Evolutionary conservation across 2,113 vertebrate genomes (phyloP), one percentile per base, ranked within the genome.

Genomic region (Athene cunicularia): DNA sequence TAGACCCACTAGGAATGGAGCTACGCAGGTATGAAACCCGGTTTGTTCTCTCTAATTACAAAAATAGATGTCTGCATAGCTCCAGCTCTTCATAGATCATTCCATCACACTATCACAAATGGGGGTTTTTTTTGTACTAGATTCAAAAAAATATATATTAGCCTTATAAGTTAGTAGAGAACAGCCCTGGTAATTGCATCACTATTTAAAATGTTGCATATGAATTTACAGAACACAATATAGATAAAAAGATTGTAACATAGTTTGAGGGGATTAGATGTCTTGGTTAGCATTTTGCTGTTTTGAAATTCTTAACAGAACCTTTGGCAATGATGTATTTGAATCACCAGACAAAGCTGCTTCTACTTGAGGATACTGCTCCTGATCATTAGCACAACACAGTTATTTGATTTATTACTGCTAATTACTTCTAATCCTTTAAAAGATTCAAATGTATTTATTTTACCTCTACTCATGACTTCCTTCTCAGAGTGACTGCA

Each of bases 401-500:
- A 62, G 32, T 56, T 74, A 39, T 53, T 85, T 68, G 58, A 74
- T 79, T 74, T 59, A 50, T 59, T 91, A 62, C 37, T 19, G 11
- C 11, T 80, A 72, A 72, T 68, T 52, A 10, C 4, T 93, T 76
- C 67, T 33, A 26, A 32, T 49, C 85, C 62, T 91, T 80, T 71
- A 75, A 94, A 92, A 53, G 4, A 47, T 27, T 80, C 21, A 68
- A 30, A 64, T 82, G 95, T 63, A 84, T 88, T 96, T 88, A 77
- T 94, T 90, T 96, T 96, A 99, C 98, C 76, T 99, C 98, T 75
- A 99, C 97, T 26, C 98, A 98, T 17, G 94, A 98, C 87, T 99
- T 99, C 75, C 97, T 99, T 73, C 99, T 99, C 97, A 99, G 99
- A 96, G 98, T 99, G 7, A 90, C 98, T 96, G 98, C 98, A 47